Conservation (phyloP, 2,113 vertebrate genomes). For the Centrocercus urophasianus region DNA sequence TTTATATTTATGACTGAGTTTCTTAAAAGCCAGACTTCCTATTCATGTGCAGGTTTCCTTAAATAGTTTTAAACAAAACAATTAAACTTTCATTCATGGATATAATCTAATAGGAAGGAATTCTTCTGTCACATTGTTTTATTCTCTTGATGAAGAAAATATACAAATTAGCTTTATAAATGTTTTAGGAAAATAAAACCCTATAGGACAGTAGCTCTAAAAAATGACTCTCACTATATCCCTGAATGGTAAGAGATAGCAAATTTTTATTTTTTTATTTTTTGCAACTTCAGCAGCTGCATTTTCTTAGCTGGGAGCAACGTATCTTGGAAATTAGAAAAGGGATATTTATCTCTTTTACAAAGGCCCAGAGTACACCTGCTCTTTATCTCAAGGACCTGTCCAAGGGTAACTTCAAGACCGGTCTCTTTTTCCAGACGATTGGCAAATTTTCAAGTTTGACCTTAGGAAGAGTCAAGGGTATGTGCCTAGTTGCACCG, state of each 20-base stretch:
- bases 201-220: not conserved
- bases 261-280: not conserved
- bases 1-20: slow-evolving; percentile 69
- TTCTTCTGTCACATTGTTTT: not conserved
- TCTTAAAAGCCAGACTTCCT: slow-evolving; percentile 61
- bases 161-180: not conserved
- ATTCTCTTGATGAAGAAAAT: not conserved
- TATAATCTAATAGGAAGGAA: slow-evolving; percentile 19
- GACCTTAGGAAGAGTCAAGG: not conserved
- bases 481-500: not conserved
- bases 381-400: slow-evolving; percentile 43
- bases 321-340: not conserved
- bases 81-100: slow-evolving; percentile 63
- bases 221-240: not conserved
- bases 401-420: slow-evolving; percentile 20
- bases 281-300: not conserved
- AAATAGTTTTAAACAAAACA: slow-evolving; percentile 54
- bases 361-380: not conserved
- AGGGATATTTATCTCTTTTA: slow-evolving; percentile 32
- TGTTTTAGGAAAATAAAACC: not conserved
- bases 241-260: not conserved
- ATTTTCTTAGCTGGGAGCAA: slow-evolving; percentile 6
- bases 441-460: slow-evolving; percentile 5
- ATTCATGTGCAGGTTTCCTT: slow-evolving; percentile 60
- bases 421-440: not conserved